phyloP scores from a whole-genome alignment of 2,797 vertebrate species.

The Triplophysa bombifrons region DNA sequence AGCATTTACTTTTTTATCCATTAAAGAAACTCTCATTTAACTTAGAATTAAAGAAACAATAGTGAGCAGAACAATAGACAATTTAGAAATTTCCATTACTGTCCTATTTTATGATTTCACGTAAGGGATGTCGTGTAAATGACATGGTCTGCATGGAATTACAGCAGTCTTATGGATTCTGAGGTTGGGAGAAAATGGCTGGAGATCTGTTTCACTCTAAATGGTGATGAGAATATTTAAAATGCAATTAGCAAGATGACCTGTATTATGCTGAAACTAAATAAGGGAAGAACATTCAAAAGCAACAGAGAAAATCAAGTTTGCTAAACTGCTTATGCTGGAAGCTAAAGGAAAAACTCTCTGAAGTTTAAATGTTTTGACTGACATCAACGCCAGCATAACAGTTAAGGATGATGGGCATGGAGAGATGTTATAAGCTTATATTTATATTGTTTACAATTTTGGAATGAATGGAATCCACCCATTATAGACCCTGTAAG shows the following conservation, averaged over 20 bases:
- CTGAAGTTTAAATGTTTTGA: not conserved
- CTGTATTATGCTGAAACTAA: slow-evolving; percentile 2
- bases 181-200: not conserved
- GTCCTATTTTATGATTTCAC: not conserved
- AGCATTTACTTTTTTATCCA: not conserved
- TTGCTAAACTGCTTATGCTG: not conserved
- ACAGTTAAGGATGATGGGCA: not conserved
- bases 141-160: not conserved
- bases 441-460: not conserved
- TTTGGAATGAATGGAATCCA: not conserved
- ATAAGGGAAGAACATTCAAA: not conserved
- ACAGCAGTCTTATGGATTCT: not conserved
- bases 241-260: not conserved
- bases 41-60: not conserved
- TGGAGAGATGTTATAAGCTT: not conserved
- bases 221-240: not conserved
- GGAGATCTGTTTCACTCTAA: slow-evolving; percentile 2
- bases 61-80: not conserved
- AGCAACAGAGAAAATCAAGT: not conserved
- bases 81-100: not conserved
- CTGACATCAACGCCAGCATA: not conserved
- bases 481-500: not conserved
- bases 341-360: not conserved
- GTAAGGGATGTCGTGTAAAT: not conserved
- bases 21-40: not conserved